These are phyloP conservation scores for Podotricha telesiphe DNA, from an alignment of 2,888 invertebrate genomes.

Conservation along the genomic window DNA sequence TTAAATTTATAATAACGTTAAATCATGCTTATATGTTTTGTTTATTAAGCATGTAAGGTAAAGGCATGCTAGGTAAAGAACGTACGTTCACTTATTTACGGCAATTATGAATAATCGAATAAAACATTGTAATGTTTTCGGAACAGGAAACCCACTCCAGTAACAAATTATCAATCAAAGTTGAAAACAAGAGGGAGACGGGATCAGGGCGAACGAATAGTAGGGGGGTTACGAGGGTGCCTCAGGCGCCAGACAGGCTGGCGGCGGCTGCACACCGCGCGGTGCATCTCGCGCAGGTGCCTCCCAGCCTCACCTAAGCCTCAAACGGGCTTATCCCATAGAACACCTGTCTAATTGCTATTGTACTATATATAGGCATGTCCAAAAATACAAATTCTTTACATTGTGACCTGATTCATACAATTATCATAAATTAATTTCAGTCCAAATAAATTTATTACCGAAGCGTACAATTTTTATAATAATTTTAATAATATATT, in stretches of 20 bases:
- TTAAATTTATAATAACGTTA: not conserved
- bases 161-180: conserved; percentile 83
- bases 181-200: conserved; percentile 79
- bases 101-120: conserved; percentile 42
- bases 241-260: conserved; percentile 76
- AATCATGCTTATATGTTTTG: conserved; percentile 6
- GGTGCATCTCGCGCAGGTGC: conserved; percentile 77
- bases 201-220: conserved; percentile 51
- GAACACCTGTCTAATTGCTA: conserved; percentile 8
- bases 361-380: not conserved
- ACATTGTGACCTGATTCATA: not conserved
- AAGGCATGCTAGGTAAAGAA: conserved; percentile 29
- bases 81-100: conserved; percentile 32
- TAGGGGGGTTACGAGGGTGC: conserved; percentile 40
- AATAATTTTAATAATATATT: not conserved
- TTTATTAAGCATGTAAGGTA: conserved; percentile 18
- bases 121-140: conserved; percentile 50
- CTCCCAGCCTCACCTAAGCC: conserved; percentile 44
- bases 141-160: conserved; percentile 72
- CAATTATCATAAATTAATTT: not conserved
- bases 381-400: not conserved
- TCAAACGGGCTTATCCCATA: conserved; percentile 48
- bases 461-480: not conserved
- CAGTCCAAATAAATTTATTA: not conserved
- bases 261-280: conserved; percentile 63